Conservation (phyloP, 2,113 vertebrate species). For the Hymenochirus boettgeri region DNA sequence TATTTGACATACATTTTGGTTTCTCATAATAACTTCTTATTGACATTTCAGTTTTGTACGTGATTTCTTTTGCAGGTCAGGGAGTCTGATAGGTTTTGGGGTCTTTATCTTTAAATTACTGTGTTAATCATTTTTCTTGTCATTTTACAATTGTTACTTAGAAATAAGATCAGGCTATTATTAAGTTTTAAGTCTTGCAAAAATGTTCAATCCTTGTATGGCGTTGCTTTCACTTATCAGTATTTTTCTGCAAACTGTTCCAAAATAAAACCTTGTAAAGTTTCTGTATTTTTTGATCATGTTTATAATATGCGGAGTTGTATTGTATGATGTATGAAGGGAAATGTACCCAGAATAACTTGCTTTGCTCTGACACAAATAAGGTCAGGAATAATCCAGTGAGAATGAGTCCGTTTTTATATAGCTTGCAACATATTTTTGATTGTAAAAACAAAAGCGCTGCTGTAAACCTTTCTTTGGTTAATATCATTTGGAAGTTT, state of each 20-base stretch:
- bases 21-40: no score
- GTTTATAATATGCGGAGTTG: neutral
- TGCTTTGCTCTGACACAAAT: neutral
- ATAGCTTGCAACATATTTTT: conserved; percentile 1
- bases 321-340: neutral
- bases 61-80: no score
- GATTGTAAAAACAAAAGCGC: conserved; percentile 28
- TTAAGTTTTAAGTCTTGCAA: neutral
- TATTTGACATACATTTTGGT: no score
- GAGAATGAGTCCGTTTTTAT: neutral
- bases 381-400: neutral
- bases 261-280: neutral
- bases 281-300: neutral
- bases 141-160: neutral
- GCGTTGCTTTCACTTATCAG: neutral
- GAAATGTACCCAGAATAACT: neutral
- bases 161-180: neutral
- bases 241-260: conserved; percentile 2
- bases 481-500: conserved; percentile 27
- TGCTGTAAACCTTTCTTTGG: conserved; percentile 29
- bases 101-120: neutral
- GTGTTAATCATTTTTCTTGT: neutral
- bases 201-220: neutral
- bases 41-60: no score
- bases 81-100: neutral